Percentiles rank a stretch among this genome's conserved stretches.
Conservation (phyloP, 2,797 vertebrate species). For the Thripadectes ignobilis region DNA sequence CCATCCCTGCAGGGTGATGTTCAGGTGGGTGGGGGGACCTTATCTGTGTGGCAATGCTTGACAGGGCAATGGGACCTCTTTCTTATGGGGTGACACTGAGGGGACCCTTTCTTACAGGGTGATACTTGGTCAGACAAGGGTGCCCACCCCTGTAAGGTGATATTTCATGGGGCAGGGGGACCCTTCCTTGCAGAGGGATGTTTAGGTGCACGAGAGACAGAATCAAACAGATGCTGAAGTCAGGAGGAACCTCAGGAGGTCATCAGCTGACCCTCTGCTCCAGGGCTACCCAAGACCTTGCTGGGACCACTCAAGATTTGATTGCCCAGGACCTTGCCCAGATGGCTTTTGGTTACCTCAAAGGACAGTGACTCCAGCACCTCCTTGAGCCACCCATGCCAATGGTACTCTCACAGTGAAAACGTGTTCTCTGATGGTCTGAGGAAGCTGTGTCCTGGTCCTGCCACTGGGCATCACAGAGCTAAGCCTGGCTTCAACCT, state of each 20-base stretch:
- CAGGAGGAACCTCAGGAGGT: not conserved
- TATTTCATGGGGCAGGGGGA: not conserved
- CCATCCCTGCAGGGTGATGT: not conserved
- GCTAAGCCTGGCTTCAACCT: not conserved
- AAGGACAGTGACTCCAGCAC: not conserved
- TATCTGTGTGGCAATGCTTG: too few relatives aligned
- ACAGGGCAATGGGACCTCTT: not conserved
- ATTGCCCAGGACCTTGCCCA: not conserved
- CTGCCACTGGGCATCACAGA: not conserved
- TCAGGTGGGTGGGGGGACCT: not conserved
- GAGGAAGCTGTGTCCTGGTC: not conserved
- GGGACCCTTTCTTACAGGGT: too few relatives aligned
- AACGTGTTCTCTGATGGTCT: not conserved
- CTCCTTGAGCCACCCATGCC: not conserved
- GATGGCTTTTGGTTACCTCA: not conserved
- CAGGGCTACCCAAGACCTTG: not conserved
- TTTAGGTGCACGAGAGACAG: not conserved
- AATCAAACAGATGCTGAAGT: rapidly evolving
- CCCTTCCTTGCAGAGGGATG: not conserved
- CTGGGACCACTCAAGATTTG: not conserved
- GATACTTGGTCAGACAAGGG: not conserved
- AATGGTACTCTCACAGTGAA: rapidly evolving
- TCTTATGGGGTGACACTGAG: not conserved
- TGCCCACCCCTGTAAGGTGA: not conserved
- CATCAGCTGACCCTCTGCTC: not conserved